Conservation (phyloP, 1,140 invertebrate genomes). For the Lethocerus indicus region DNA sequence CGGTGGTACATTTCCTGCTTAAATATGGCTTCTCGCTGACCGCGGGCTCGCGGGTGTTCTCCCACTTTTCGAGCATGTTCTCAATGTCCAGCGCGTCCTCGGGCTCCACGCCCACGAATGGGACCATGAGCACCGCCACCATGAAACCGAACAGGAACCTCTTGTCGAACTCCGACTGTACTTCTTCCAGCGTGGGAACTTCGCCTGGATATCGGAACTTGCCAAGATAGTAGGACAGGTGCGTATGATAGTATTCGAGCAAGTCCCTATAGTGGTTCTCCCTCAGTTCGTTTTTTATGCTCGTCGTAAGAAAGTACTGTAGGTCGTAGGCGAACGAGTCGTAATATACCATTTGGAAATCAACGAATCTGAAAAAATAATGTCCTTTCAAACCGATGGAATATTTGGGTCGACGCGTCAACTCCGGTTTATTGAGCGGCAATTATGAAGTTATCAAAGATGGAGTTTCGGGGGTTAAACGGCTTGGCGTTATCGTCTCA, state of each 20-base stretch:
- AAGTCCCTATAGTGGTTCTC: background rate
- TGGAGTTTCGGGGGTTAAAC: too few relatives aligned
- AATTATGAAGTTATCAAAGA: too few relatives aligned
- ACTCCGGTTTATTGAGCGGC: too few relatives aligned
- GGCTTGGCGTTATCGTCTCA: too few relatives aligned
- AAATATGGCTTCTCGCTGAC: too few relatives aligned
- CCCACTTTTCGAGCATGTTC: background rate
- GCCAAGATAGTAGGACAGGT: background rate
- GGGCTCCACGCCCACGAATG: background rate
- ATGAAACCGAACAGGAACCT: background rate
- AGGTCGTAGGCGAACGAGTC: slow-evolving; percentile 16
- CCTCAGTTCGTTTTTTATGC: slow-evolving; percentile 6
- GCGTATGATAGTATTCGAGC: slow-evolving; percentile 3
- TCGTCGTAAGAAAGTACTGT: slow-evolving; percentile 16
- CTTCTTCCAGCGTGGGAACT: slow-evolving; percentile 3
- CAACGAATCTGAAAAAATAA: slow-evolving; percentile 13
- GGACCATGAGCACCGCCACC: background rate
- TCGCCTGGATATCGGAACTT: background rate
- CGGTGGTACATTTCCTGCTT: too few relatives aligned
- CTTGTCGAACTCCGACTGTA: background rate
- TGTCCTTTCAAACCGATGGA: too few relatives aligned
- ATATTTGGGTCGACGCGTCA: too few relatives aligned
- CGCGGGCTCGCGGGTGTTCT: background rate
- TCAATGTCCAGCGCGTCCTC: background rate
- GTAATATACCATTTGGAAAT: slow-evolving; percentile 16